A percentile compares a stretch with the other conserved stretches of the same genome.
phyloP scores from a whole-genome alignment of 2,888 invertebrate species.

The Melitaea athalia region DNA sequence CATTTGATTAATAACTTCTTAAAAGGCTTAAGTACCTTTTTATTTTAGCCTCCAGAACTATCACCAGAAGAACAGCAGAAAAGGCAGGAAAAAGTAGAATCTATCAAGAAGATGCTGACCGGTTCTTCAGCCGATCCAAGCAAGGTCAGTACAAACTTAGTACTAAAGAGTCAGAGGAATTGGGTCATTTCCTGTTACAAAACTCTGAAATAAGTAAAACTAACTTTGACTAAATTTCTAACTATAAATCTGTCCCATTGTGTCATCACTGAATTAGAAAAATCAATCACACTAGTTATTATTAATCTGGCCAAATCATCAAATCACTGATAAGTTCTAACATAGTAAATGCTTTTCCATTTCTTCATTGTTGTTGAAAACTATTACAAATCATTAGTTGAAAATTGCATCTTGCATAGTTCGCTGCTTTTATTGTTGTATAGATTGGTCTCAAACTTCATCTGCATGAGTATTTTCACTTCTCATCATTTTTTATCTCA shows the following conservation, averaged over 20 bases:
- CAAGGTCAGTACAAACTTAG: slow-evolving; percentile 57
- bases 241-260: background rate
- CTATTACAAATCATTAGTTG: background rate
- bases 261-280: background rate
- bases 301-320: background rate
- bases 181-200: background rate
- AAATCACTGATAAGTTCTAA: background rate
- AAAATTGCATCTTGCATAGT: slow-evolving; percentile 50
- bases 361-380: background rate
- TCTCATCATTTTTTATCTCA: slow-evolving; percentile 45
- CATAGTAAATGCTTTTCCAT: slow-evolving; percentile 20
- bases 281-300: slow-evolving; percentile 1
- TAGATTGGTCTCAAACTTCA: slow-evolving; percentile 42
- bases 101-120: slow-evolving; percentile 94
- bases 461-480: slow-evolving; percentile 40
- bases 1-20: no score
- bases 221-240: background rate
- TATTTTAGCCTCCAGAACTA: slow-evolving; percentile 87
- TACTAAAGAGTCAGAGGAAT: background rate
- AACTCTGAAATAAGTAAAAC: background rate
- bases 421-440: slow-evolving; percentile 64
- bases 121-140: slow-evolving; percentile 81
- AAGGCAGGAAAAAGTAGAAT: slow-evolving; percentile 93
- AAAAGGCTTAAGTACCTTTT: no score
- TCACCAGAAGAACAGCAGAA: slow-evolving; percentile 92